Percentiles rank a stretch among this genome's conserved stretches.
These are phyloP conservation scores for Corynorhinus townsendii DNA, from an alignment of 2,113 vertebrate species.

Conservation along the genomic window DNA sequence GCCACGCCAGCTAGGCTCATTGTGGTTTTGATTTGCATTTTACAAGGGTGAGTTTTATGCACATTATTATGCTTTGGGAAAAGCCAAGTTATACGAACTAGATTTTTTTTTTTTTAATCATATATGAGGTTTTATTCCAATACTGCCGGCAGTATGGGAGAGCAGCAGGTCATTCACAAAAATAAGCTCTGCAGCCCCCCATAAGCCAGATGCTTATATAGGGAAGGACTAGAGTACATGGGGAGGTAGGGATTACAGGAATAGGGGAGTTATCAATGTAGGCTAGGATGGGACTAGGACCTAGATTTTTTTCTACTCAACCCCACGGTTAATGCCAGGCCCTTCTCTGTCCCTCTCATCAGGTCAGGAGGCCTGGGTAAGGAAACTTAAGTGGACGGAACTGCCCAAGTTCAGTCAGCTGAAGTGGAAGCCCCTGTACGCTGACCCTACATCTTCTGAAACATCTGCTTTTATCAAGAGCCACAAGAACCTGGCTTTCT, in stretches of 20 bases:
- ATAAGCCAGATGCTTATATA: no score
- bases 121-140: no score
- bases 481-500: constrained; percentile 92
- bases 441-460: constrained; percentile 71
- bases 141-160: no score
- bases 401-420: constrained; percentile 83
- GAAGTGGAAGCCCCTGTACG: constrained; percentile 88
- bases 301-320: not conserved
- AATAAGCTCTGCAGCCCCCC: no score
- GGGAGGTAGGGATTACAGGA: no score
- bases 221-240: no score
- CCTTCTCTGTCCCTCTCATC: not conserved
- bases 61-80: not conserved
- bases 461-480: constrained; percentile 93
- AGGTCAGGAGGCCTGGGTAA: constrained; percentile 95
- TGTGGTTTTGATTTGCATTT: not conserved
- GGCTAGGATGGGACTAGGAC: not conserved
- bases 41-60: not conserved
- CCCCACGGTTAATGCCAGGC: not conserved
- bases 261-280: no score
- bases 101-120: not conserved
- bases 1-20: no score
- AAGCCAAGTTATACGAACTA: no score
- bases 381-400: constrained; percentile 88
- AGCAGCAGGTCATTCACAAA: no score